Evolutionary conservation across 2,113 vertebrate genomes (phyloP).

Genomic region (Anseranas semipalmata): DNA sequence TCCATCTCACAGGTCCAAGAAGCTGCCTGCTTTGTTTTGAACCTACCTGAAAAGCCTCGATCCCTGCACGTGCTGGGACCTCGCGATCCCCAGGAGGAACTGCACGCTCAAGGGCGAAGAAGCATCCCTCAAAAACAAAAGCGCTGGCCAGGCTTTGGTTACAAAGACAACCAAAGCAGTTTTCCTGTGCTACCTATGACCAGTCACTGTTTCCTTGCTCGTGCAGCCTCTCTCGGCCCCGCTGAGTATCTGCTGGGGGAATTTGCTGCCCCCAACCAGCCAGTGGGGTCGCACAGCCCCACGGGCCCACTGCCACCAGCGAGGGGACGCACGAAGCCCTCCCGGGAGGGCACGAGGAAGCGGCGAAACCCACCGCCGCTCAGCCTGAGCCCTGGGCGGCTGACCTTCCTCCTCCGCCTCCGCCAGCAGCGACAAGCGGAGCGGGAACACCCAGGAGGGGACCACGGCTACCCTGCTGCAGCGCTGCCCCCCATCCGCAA

Average conservation of each 20-base stretch:
- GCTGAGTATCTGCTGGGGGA: background rate
- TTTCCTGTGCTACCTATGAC: rapidly evolving
- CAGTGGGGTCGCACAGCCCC: rapidly evolving
- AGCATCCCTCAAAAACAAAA: background rate
- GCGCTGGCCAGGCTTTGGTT: background rate
- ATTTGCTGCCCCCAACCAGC: background rate
- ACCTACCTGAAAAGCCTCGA: background rate
- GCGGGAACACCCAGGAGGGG: constrained; percentile 31
- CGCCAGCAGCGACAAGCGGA: constrained; percentile 62
- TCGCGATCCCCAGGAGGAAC: background rate
- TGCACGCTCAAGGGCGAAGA: background rate
- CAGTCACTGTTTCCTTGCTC: background rate
- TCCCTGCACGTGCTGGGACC: background rate
- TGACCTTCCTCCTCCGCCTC: background rate
- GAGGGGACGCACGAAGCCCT: background rate
- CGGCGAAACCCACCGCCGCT: background rate
- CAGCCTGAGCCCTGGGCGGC: background rate
- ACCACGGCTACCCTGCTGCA: background rate
- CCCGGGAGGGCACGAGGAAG: background rate
- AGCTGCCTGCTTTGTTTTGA: background rate
- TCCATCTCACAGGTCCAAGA: background rate
- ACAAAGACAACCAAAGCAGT: background rate
- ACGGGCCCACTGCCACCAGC: background rate
- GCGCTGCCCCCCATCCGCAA: background rate
- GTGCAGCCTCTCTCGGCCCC: background rate